These are phyloP conservation scores for Cynoglossus semilaevis DNA, from an alignment of 2,113 vertebrate species.

Conservation along the genomic window DNA sequence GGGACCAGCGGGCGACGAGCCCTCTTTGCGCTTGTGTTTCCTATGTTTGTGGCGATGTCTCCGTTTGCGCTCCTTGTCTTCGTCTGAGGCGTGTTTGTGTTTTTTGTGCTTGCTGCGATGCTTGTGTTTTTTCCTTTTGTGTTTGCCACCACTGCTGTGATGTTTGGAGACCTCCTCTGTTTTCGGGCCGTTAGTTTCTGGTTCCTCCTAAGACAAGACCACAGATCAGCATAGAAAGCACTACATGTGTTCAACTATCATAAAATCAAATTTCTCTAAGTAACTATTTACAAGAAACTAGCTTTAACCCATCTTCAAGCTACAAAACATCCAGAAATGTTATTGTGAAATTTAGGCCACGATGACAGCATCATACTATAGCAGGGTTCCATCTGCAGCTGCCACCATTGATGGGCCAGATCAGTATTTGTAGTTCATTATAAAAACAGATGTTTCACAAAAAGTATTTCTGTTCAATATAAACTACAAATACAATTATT, in stretches of 20 bases:
- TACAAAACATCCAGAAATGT: not conserved
- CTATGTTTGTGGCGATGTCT: conserved; percentile 96
- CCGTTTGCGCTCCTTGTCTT: conserved; percentile 92
- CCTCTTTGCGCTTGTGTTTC: conserved; percentile 95
- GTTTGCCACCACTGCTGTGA: conserved; percentile 81
- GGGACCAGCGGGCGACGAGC: conserved; percentile 41
- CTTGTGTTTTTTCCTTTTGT: conserved; percentile 99
- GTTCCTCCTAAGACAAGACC: conserved; percentile 64
- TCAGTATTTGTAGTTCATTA: no score
- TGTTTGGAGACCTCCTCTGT: conserved; percentile 83
- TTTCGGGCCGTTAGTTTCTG: conserved; percentile 82
- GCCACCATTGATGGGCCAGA: no score
- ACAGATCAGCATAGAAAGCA: not conserved
- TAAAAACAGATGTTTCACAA: no score
- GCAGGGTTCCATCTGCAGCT: conserved; percentile 8
- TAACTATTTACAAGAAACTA: no score
- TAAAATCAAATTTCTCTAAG: not conserved
- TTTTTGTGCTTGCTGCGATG: conserved; percentile 99
- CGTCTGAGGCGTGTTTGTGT: conserved; percentile 91
- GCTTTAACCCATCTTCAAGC: no score
- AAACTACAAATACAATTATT: no score
- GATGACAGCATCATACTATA: conserved; percentile 34
- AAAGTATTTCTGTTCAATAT: no score
- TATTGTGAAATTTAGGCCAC: not conserved
- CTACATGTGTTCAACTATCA: not conserved